Evolutionary conservation across 64 coral and sea anemone genomes (phyloP).

Genomic region (Pachyseris speciosa): DNA sequence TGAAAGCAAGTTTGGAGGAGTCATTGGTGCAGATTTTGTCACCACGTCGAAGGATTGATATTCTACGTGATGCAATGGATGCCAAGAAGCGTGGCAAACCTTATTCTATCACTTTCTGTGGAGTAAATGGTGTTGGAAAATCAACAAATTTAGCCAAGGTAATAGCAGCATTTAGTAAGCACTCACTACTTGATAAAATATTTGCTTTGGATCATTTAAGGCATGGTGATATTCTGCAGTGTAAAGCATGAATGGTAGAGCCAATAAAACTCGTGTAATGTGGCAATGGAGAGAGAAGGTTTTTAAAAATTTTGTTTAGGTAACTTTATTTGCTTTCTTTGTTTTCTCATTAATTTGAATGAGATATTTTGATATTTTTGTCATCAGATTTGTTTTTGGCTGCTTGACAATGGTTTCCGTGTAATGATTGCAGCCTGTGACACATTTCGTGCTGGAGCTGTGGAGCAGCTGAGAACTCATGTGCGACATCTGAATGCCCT

Average conservation of each 20-base stretch:
- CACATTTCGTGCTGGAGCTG: constrained; percentile 98
- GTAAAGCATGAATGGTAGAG: too few species aligned
- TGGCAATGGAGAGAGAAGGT: too few species aligned
- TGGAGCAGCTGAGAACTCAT: constrained; percentile 97
- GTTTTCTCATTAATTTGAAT: too few species aligned
- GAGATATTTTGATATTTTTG: background rate
- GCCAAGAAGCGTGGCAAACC: constrained; percentile 72
- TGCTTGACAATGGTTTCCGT: constrained; percentile 93
- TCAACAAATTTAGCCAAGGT: constrained; percentile 98
- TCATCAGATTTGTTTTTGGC: constrained; percentile 93
- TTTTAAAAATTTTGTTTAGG: constrained; percentile 95
- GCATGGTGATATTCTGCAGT: too few species aligned
- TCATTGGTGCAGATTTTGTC: constrained; percentile 97
- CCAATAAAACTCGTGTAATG: too few species aligned
- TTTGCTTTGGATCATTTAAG: too few species aligned
- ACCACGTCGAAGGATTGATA: constrained; percentile 86
- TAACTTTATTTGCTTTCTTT: background rate
- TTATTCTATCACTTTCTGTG: constrained; percentile 93
- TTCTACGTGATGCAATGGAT: constrained; percentile 96
- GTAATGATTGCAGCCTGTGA: constrained; percentile 99
- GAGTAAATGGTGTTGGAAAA: constrained; percentile 98
- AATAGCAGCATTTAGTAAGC: background rate
- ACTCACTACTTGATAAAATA: too few species aligned
- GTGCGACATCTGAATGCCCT: constrained; percentile 94
- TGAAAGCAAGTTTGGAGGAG: constrained; percentile 94